phyloP scores from a whole-genome alignment of 2,797 vertebrate genomes.

The Darevskia nairensis region DNA sequence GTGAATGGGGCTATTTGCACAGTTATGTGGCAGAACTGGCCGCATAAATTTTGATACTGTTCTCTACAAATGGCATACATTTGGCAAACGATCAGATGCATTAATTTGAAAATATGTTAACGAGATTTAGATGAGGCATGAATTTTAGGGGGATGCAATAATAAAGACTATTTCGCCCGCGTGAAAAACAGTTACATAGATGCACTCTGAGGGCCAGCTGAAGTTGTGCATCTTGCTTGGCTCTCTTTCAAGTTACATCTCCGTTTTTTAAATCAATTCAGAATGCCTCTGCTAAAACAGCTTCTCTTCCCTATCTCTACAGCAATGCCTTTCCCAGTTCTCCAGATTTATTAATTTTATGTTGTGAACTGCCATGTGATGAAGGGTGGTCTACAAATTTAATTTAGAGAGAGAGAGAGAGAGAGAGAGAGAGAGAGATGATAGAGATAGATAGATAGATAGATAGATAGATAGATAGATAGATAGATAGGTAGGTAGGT shows the following conservation, averaged over 20 bases:
- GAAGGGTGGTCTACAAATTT: no score
- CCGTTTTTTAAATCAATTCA: not conserved
- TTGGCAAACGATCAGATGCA: not conserved
- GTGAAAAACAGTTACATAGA: not conserved
- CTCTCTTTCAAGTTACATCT: not conserved
- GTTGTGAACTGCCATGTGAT: no score
- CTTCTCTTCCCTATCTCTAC: no score
- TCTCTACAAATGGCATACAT: not conserved
- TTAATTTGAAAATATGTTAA: not conserved
- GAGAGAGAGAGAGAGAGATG: no score
- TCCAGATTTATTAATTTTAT: no score
- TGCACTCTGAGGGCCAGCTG: not conserved
- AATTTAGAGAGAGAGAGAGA: no score
- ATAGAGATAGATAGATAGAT: no score
- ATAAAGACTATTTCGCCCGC: not conserved
- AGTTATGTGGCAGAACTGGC: not conserved
- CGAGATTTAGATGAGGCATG: conserved; percentile 11
- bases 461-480: no score
- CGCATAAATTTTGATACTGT: not conserved
- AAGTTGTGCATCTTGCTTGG: no score
- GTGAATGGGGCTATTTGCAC: not conserved
- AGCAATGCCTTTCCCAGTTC: no score
- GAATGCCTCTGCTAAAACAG: not conserved
- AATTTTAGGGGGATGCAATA: not conserved
- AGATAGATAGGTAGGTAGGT: no score